These are phyloP conservation scores for Drosophila heteroneura DNA, from an alignment of 2,888 invertebrate genomes.

Conservation along the genomic window DNA sequence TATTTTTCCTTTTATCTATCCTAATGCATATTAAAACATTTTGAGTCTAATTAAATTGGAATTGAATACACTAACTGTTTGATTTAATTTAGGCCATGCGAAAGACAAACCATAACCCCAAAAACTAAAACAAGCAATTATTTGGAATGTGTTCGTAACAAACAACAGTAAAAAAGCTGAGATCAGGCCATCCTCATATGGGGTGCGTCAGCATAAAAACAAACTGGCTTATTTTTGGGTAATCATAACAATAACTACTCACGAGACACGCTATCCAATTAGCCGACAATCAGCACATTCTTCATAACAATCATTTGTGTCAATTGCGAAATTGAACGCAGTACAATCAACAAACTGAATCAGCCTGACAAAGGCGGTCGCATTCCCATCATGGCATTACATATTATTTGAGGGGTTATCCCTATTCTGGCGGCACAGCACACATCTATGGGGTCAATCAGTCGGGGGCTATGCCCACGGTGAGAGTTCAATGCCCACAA, in stretches of 20 bases:
- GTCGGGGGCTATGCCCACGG: slow-evolving; percentile 21
- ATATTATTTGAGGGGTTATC: slow-evolving; percentile 54
- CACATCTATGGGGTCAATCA: slow-evolving; percentile 51
- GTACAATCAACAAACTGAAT: slow-evolving; percentile 37
- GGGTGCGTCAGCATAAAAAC: not conserved
- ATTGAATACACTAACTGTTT: not conserved
- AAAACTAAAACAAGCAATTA: not conserved
- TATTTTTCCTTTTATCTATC: not conserved
- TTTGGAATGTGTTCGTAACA: not conserved
- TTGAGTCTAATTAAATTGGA: not conserved
- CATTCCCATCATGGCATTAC: slow-evolving; percentile 61
- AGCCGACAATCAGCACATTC: slow-evolving; percentile 61
- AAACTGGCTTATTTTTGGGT: slow-evolving; percentile 20
- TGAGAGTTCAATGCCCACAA: slow-evolving; percentile 48
- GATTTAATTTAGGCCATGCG: not conserved
- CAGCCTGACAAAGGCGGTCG: slow-evolving; percentile 15
- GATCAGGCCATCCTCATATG: slow-evolving; percentile 7
- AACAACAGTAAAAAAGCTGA: slow-evolving; percentile 17
- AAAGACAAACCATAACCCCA: not conserved
- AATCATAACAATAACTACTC: slow-evolving; percentile 54
- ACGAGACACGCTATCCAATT: slow-evolving; percentile 57
- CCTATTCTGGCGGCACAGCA: slow-evolving; percentile 24
- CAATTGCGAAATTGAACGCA: slow-evolving; percentile 45
- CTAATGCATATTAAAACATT: not conserved
- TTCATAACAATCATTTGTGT: slow-evolving; percentile 50